Percentiles rank a stretch among this genome's conserved stretches.
Evolutionary conservation across 2,113 vertebrate species (phyloP).

Genomic region (Percina caprodes): DNA sequence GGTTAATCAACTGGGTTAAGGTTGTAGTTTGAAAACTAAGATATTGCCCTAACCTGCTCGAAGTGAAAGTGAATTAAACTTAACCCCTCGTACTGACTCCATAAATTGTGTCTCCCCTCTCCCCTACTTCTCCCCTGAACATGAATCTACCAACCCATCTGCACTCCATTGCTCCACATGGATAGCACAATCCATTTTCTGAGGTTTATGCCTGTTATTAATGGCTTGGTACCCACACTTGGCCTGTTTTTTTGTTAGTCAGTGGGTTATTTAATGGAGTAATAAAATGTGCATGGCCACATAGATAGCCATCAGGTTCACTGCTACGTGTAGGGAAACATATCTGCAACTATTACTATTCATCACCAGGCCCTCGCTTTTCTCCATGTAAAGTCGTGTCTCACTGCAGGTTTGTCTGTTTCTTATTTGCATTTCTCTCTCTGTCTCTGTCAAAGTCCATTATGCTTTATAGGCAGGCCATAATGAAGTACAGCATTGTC

Average conservation of each 20-base stretch:
- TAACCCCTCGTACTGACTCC: background rate
- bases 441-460: constrained; percentile 7
- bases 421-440: constrained; percentile 34
- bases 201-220: constrained; percentile 74
- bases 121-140: constrained; percentile 4
- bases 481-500: background rate
- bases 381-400: background rate
- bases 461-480: background rate
- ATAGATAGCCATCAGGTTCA: constrained; percentile 74
- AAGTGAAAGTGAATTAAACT: constrained; percentile 24
- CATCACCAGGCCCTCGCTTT: constrained; percentile 27
- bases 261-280: constrained; percentile 77
- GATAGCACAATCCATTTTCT: constrained; percentile 70
- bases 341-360: constrained; percentile 54
- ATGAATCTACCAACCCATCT: constrained; percentile 57
- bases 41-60: background rate
- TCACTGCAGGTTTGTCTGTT: constrained; percentile 10
- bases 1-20: background rate
- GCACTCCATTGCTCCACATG: constrained; percentile 41
- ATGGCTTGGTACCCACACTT: constrained; percentile 63
- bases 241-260: constrained; percentile 69
- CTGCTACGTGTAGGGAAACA: constrained; percentile 47
- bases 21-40: background rate
- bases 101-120: background rate
- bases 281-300: constrained; percentile 71